phyloP scores from a whole-genome alignment of 2,797 vertebrate species.

The Bovichtus diacanthus region DNA sequence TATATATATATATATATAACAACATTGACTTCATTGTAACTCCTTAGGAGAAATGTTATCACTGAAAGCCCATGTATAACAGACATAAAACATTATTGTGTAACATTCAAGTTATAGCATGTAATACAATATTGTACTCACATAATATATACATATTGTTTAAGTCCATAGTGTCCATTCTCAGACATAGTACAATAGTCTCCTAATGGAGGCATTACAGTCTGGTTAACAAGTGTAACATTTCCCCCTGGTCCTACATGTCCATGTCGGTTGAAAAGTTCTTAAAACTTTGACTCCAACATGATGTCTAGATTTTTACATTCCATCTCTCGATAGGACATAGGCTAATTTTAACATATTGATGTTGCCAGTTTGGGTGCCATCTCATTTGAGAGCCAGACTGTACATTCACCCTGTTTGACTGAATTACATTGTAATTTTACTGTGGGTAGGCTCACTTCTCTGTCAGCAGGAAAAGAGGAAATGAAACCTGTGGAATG shows the following conservation, averaged over 20 bases:
- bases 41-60: conserved; percentile 43
- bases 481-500: conserved; percentile 37
- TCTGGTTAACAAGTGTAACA: neutral
- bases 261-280: conserved; percentile 9
- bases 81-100: conserved; percentile 24
- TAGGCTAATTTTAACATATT: neutral
- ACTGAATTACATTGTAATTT: conserved; percentile 16
- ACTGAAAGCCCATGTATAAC: conserved; percentile 19
- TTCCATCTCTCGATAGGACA: neutral
- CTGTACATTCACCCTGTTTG: conserved; percentile 19
- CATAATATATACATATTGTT: conserved; percentile 51
- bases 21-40: conserved; percentile 13
- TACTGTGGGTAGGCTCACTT: conserved; percentile 16
- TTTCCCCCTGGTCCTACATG: neutral
- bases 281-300: neutral
- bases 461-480: conserved; percentile 20
- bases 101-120: conserved; percentile 27
- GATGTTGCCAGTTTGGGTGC: neutral
- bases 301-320: neutral
- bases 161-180: conserved; percentile 66
- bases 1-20: conserved; percentile 22
- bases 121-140: conserved; percentile 43
- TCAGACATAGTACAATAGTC: conserved; percentile 29
- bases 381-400: neutral
- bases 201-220: neutral